phyloP scores from a whole-genome alignment of 1,140 invertebrate genomes.

The Venturia canescens region DNA sequence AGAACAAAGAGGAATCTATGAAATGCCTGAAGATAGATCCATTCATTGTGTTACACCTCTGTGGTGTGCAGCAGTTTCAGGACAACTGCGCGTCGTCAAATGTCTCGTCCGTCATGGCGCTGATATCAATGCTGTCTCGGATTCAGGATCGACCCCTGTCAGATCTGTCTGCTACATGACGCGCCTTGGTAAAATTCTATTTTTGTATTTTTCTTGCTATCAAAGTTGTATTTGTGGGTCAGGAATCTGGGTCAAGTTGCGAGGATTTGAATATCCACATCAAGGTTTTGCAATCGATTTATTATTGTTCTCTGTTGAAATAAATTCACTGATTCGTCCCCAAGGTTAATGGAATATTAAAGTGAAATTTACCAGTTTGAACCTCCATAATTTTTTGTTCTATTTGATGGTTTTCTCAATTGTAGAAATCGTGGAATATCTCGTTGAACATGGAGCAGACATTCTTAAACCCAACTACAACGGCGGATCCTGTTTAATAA shows the following conservation, averaged over 20 bases:
- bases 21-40: constrained; percentile 84
- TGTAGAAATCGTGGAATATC: constrained; percentile 81
- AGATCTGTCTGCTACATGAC: constrained; percentile 96
- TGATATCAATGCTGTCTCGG: constrained; percentile 89
- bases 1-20: constrained; percentile 89
- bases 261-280: too few relatives aligned
- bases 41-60: constrained; percentile 91
- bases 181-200: constrained; percentile 80
- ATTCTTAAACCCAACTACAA: constrained; percentile 92
- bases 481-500: constrained; percentile 95
- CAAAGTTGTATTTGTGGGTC: neutral
- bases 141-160: constrained; percentile 92
- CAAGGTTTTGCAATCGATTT: too few relatives aligned
- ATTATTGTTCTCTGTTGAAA: too few relatives aligned
- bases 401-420: neutral
- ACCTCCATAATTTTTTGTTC: too few relatives aligned
- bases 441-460: constrained; percentile 91
- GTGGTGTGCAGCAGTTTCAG: constrained; percentile 96
- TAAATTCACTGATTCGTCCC: too few relatives aligned
- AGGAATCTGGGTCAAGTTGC: too few relatives aligned
- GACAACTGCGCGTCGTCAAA: constrained; percentile 86
- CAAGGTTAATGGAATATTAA: too few relatives aligned
- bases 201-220: constrained; percentile 10
- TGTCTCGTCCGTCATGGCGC: constrained; percentile 89
- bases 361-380: too few relatives aligned